Base-by-base conservation (phyloP, 2,888 invertebrate genomes). In the Drosophila anomalata region DNA sequence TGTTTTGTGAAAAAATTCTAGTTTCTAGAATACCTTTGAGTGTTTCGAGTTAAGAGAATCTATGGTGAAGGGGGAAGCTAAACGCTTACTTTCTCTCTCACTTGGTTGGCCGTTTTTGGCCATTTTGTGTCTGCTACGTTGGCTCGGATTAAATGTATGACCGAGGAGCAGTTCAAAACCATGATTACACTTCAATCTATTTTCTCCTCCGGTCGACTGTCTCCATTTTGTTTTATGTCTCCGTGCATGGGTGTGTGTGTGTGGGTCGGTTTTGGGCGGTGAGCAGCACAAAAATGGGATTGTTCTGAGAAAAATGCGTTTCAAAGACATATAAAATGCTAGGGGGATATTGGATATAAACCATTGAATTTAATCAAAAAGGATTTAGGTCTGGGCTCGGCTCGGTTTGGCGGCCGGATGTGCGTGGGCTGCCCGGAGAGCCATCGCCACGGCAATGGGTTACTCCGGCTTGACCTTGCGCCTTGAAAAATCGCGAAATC, bases 351-450 rank as follows among this genome's bases (percentile, higher is more conserved):
- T 87, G 84, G 87, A 85, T 80, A 85, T 88, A 85, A 85, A 85
- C 88, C 88, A 85, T 85, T 85, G 88, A 85, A 85, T 85, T 85
- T 88, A 85, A 85, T 85, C 84, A 85, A 85, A 85, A 85, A 88
- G 84, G 84, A 85, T 85, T 85, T 85, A 85, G 88, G 65, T 66
- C 70, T 61, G 17, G 36, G 53, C 33, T 31, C 4, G 57, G n/a
- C 53, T 20, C 17, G 29, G n/a, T 36, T 36, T 36, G 36, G 36
- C n/a, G 36, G 17, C 17, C 42, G 52, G 22, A 17, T 57, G 54
- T 47, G 56, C 62, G 55, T 57, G 39, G 66, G 41, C 62, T 63
- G 17, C 29, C 29, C 41, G 12, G 12, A 33, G 11, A 36, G 36
- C 33, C n/a, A 51, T 48, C 20, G 48, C 56, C 57, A 57, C 33